Evolutionary conservation across 2,888 invertebrate species (phyloP), one percentile per base, ranked within the genome.

Genomic region (Caenorhabditis panamensis): DNA sequence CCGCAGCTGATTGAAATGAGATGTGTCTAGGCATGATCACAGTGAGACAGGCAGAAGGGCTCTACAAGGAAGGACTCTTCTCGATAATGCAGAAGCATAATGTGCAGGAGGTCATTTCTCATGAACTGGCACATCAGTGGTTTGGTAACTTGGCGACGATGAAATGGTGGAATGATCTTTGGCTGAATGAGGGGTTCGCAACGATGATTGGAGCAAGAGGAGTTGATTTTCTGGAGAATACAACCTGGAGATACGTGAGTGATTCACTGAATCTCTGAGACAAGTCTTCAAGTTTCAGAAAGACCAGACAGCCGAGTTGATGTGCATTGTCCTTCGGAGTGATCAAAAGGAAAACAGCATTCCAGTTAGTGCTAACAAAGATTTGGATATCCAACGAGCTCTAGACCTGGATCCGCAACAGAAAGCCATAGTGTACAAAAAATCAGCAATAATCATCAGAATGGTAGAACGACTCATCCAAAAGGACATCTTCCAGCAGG

Each of bases 91-190:
- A 84, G 16, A 69, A 75, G 31, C 67, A 73, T 4, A 31, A 67
- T 26, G 66, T 79, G 4, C 59, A 68, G 28, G 81, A 79, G 18
- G 61, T 83, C 5, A 68, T 85, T 37, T 51, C 79, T 18, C 88
- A 88, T 59, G 88, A 88, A 82, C 61, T 89, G 18, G 84, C 87
- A 0, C 88, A 88, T 79, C 86, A 89, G 85, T 89, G 89, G 89
- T 89, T 89, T 58, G 89, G 89, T 13, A 88, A 89, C 79, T 62
- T 89, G 71, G 88, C 88, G 20, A 89, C 89, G n/a, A 89, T 89
- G 89, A 84, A 85, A 72, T 86, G 88, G 88, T 89, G 89, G 89
- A 84, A 87, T 59, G 88, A 88, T 72, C 58, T 89, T 6, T 89
- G 89, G 89, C 81, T 89, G 31, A 89, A 89, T 59, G 88, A 88